These are phyloP conservation scores for Heliconius erato DNA, from an alignment of 2,888 invertebrate genomes.

Conservation along the genomic window DNA sequence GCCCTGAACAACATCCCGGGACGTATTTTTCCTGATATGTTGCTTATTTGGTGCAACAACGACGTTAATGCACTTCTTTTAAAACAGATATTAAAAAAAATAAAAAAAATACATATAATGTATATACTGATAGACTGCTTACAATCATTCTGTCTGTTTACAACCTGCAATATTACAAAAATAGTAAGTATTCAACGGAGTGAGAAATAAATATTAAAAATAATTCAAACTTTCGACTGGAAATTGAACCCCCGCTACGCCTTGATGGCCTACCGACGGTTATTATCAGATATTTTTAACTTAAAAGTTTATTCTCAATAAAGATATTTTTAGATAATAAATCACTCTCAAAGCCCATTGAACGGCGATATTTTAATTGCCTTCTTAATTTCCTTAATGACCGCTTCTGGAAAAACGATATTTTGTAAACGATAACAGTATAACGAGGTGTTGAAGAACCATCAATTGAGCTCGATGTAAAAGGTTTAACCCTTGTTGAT, in stretches of 20 bases:
- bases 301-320: not conserved
- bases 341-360: slow-evolving; percentile 51
- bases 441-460: slow-evolving; percentile 32
- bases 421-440: slow-evolving; percentile 38
- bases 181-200: too few species aligned
- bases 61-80: too few species aligned
- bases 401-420: slow-evolving; percentile 39
- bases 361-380: slow-evolving; percentile 57
- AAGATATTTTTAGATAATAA: slow-evolving; percentile 38
- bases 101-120: too few species aligned
- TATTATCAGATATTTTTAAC: slow-evolving; percentile 2
- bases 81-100: too few species aligned
- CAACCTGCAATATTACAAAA: too few species aligned
- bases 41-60: too few species aligned
- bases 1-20: too few species aligned
- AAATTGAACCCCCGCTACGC: not conserved
- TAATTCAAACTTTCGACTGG: not conserved
- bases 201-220: not conserved
- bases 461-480: slow-evolving; percentile 9
- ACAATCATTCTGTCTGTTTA: too few species aligned
- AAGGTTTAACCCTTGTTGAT: not conserved
- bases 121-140: too few species aligned
- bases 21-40: too few species aligned
- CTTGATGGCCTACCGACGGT: too few species aligned
- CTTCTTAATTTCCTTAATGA: slow-evolving; percentile 56